Evolutionary conservation across 1,140 invertebrate species (phyloP), one percentile per base, ranked within the genome.

Genomic region (Zaprionus nigranus): DNA sequence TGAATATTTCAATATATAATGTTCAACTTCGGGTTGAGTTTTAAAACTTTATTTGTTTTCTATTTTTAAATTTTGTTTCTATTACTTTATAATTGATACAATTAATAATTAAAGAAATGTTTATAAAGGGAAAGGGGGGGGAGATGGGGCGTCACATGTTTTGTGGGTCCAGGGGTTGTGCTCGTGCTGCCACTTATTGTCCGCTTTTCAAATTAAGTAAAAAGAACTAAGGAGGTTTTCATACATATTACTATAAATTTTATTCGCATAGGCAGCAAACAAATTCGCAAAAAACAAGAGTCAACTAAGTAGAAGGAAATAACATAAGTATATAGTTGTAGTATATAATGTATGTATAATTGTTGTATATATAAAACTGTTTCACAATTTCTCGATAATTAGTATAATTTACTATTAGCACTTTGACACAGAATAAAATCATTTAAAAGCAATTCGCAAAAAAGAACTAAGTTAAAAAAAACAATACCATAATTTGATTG

Each of bases 401-500:
- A 81, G 46, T 74, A 82, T 84, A 72, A 78, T 81, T 81, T 64
- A 59, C 68, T 79, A 79, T 73, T 71, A 79, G 78, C 78, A 88
- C 73, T 82, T 85, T 82, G 76, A 80, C 79, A 82, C 70, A 66
- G 70, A 84, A 78, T 78, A 85, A 79, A 79, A 72, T 74, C 66
- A 75, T 68, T 64, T 63, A 75, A 87, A 87, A 80, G 76, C 77
- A 87, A 80, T 77, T 82, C 54, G 79, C 30, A 70, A 81, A 78
- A 77, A 85, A 49, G 59, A 54, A 57, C 24, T 26, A 36, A 68
- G 62, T 54, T 75, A 70, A 57, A 82, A 82, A 86, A 72, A 86
- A 90, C 78, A 87, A 88, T 88, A 88, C 84, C 85, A 88, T 88
- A 84, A 88, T 65, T 90, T 80, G 81, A 88, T 88, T 88, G 84